These are phyloP conservation scores for Junonia oenone DNA, from an alignment of 2,888 invertebrate genomes.

Conservation along the genomic window DNA sequence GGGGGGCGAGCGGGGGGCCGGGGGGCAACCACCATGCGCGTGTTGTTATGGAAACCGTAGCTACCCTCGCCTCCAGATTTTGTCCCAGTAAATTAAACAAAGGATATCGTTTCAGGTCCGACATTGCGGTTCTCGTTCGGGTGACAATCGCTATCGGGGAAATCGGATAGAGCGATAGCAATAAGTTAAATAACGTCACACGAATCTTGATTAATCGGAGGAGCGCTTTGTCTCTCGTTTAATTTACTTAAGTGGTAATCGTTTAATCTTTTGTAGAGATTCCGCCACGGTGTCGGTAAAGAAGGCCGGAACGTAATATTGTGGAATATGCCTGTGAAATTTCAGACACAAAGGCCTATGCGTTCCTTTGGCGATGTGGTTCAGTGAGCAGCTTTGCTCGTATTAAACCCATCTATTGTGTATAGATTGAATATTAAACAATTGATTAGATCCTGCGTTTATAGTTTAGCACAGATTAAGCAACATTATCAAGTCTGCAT, in stretches of 20 bases:
- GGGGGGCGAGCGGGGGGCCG: constrained; percentile 33
- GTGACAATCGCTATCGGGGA: constrained; percentile 28
- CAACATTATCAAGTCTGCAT: neutral
- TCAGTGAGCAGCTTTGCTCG: constrained; percentile 29
- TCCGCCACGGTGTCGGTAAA: constrained; percentile 2
- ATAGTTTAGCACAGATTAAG: neutral
- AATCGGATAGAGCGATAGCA: constrained; percentile 28
- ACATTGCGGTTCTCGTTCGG: constrained; percentile 27
- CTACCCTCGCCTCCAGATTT: constrained; percentile 74
- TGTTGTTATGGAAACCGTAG: constrained; percentile 76
- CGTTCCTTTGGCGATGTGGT: constrained; percentile 31
- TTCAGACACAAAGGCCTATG: constrained; percentile 34
- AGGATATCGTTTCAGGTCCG: constrained; percentile 60
- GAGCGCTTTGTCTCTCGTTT: constrained; percentile 9
- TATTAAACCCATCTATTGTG: constrained; percentile 26
- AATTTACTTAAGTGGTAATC: constrained; percentile 4
- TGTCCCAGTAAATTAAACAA: constrained; percentile 75
- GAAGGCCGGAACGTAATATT: constrained; percentile 23
- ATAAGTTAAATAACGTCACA: constrained; percentile 26
- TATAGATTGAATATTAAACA: constrained; percentile 28
- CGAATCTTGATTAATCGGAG: constrained; percentile 17
- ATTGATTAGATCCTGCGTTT: constrained; percentile 23
- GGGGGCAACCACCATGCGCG: constrained; percentile 56
- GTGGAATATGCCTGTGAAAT: constrained; percentile 28
- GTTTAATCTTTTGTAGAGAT: constrained; percentile 1